Conservation (phyloP, 2,113 vertebrate genomes). For the Eira barbara region DNA sequence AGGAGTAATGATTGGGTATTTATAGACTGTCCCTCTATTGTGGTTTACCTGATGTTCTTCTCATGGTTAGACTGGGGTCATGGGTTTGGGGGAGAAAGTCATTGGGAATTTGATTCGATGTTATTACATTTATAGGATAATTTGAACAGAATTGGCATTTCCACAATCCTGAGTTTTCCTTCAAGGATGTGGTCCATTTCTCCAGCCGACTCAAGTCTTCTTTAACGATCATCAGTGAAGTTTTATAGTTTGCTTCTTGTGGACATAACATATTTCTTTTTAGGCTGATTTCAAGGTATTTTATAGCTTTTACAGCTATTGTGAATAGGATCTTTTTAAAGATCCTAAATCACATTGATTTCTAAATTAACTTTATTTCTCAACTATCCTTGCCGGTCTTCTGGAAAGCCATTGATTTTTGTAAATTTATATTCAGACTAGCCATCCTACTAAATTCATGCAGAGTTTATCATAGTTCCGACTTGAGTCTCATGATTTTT, state of each 20-base stretch:
- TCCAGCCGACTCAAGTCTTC: not conserved
- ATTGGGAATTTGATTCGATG: not conserved
- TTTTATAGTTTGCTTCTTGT: not conserved
- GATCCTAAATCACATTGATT: not conserved
- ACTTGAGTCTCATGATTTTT: not conserved
- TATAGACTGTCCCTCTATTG: rapidly evolving
- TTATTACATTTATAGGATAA: not conserved
- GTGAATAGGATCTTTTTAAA: not conserved
- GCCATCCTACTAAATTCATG: not conserved
- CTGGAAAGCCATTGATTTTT: not conserved
- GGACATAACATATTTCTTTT: not conserved
- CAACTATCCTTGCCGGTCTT: not conserved
- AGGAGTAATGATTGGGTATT: not conserved
- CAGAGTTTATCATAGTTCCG: not conserved
- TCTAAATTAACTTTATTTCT: not conserved
- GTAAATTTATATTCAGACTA: not conserved
- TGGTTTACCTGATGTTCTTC: not conserved
- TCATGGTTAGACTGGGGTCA: not conserved
- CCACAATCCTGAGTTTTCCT: not conserved
- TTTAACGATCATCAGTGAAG: not conserved
- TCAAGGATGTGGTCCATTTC: not conserved
- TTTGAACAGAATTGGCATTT: not conserved
- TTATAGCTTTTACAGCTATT: not conserved
- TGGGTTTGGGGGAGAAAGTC: not conserved
- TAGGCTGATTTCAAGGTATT: not conserved